Evolutionary conservation across 2,888 invertebrate genomes (phyloP).

Genomic region (Drosophila subsilvestris): DNA sequence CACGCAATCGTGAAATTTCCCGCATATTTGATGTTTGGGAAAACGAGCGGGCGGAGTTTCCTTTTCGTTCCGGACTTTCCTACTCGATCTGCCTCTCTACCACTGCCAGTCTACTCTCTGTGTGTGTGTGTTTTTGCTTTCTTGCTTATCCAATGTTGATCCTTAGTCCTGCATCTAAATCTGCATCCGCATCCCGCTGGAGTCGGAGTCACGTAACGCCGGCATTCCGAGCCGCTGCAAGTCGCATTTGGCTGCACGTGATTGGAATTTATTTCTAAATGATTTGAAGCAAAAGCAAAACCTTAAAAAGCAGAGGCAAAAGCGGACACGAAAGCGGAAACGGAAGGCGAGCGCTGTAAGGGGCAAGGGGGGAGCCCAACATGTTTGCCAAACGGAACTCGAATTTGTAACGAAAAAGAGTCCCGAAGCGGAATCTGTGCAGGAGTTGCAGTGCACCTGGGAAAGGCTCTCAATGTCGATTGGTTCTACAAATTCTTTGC

Average conservation of each 20-base stretch:
- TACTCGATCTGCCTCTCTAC: neutral
- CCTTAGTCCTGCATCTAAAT: slow-evolving; percentile 7
- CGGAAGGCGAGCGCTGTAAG: too few species aligned
- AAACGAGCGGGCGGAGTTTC: slow-evolving; percentile 36
- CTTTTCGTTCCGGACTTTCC: slow-evolving; percentile 25
- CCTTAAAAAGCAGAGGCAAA: too few species aligned
- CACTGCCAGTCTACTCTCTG: neutral
- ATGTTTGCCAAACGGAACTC: too few species aligned
- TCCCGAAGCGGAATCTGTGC: too few species aligned
- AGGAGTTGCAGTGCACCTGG: too few species aligned
- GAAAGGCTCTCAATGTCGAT: too few species aligned
- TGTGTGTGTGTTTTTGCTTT: slow-evolving; percentile 4
- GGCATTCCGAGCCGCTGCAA: neutral
- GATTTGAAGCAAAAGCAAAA: too few species aligned
- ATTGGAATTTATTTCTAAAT: slow-evolving; percentile 2
- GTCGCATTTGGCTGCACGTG: slow-evolving; percentile 2
- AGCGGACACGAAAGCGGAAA: too few species aligned
- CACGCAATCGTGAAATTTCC: slow-evolving; percentile 65
- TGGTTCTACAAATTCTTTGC: too few species aligned
- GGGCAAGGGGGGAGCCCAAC: too few species aligned
- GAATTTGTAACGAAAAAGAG: too few species aligned
- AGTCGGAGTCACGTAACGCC: slow-evolving; percentile 1
- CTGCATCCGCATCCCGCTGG: slow-evolving; percentile 10
- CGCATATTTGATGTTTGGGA: slow-evolving; percentile 22
- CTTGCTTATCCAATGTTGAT: slow-evolving; percentile 15